Evolutionary conservation across 2,797 vertebrate species (phyloP).

Genomic region (Potorous gilbertii): DNA sequence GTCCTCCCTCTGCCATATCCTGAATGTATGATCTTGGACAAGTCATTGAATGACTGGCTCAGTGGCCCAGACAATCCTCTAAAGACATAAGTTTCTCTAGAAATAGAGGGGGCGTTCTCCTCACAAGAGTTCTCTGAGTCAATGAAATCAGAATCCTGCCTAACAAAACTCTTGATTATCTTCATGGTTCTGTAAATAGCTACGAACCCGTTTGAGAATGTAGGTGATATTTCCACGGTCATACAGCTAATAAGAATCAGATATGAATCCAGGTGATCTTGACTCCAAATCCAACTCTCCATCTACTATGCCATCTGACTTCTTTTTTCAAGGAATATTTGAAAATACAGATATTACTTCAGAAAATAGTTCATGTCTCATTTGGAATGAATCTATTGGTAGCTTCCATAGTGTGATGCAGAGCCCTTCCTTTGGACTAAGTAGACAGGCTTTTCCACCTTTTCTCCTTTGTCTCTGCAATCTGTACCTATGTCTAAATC

Average conservation of each 20-base stretch:
- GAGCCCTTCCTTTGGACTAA: conserved; percentile 14
- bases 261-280: not conserved
- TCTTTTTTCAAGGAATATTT: not conserved
- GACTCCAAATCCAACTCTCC: conserved; percentile 15
- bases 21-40: not conserved
- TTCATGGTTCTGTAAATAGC: not conserved
- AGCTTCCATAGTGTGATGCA: not conserved
- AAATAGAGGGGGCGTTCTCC: no score
- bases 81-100: not conserved
- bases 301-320: not conserved
- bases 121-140: no score
- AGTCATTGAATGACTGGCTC: not conserved
- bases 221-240: conserved; percentile 34
- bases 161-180: not conserved
- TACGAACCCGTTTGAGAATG: not conserved
- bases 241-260: conserved; percentile 27
- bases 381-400: not conserved
- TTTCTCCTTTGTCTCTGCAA: not conserved
- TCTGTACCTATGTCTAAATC: conserved; percentile 9
- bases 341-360: conserved; percentile 26
- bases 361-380: not conserved
- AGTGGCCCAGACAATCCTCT: not conserved
- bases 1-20: not conserved
- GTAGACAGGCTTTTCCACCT: not conserved
- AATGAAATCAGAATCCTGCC: not conserved